Base-by-base conservation (phyloP, 2,888 invertebrate genomes). In the Ceriagrion tenellum region DNA sequence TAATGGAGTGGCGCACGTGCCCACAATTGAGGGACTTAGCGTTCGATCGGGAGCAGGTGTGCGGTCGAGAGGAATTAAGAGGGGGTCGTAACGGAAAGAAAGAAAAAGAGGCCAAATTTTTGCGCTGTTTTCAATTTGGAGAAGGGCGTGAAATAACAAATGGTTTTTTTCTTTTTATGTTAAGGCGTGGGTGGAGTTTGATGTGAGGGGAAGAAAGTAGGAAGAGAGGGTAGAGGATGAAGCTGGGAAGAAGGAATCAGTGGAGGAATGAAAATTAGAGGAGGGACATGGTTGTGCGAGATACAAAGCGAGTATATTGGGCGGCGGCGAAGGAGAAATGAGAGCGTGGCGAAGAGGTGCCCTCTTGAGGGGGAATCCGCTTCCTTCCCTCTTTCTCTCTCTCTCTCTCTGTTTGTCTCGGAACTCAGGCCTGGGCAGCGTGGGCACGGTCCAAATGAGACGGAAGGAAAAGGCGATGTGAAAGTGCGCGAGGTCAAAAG, bases 401-500 rank as follows among this genome's bases (percentile, higher is more conserved):
- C 56, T 56, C 56, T 59, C 59, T 59, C 59, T 59, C 1, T 59
- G 18, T 47, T 23, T n/a, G 10, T 69, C 69, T 69, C 69, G 81
- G 81, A 35, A 35, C 35, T 20, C 16, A 26, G 81, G 13, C 26
- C 35, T 12, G 81, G 81, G 30, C 81, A 81, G 35, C 16, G 0
- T 0, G 18, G 12, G 59, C 20, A 16, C 1, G 81, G 81, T 23
- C 35, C 81, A 81, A 81, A 81, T 81, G 81, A 81, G 81, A 30
- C 81, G 81, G 81, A 81, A 81, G 81, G 69, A 35, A 26, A 81
- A 30, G 81, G 16, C 35, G 81, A 35, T 81, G 35, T 35, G 81
- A 81, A 81, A 81, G 81, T 81, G 81, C 35, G 35, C 35, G 81
- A 35, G 81, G 81, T 81, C 81, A 81, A 81, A 81, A 81, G 81